phyloP scores from a whole-genome alignment of 2,888 invertebrate species.

The Ichneumoninae sp. region DNA sequence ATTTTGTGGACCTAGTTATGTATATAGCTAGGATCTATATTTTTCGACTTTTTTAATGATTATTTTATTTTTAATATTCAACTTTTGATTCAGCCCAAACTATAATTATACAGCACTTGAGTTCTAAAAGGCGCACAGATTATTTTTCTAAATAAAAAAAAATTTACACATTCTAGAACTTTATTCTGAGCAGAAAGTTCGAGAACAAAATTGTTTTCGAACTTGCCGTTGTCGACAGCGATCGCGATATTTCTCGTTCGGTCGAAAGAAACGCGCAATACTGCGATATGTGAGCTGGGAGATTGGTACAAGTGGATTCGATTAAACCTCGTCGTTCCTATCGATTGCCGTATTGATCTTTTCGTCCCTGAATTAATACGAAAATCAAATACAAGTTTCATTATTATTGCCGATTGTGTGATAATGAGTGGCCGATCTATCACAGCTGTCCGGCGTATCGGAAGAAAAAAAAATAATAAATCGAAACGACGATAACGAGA shows the following conservation, averaged over 20 bases:
- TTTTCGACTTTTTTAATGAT: no score
- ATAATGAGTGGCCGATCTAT: slow-evolving; percentile 14
- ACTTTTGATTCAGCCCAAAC: background rate
- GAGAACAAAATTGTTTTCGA: slow-evolving; percentile 2
- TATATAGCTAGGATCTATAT: no score
- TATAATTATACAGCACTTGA: background rate
- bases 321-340: slow-evolving; percentile 69
- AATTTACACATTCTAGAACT: background rate
- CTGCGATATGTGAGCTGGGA: slow-evolving; percentile 49
- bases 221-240: slow-evolving; percentile 28
- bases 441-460: background rate
- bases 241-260: slow-evolving; percentile 26
- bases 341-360: slow-evolving; percentile 70
- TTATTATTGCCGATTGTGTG: background rate
- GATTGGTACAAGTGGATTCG: slow-evolving; percentile 73
- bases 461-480: background rate
- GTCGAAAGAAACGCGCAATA: slow-evolving; percentile 40
- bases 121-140: background rate
- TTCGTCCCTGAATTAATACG: slow-evolving; percentile 55
- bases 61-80: background rate
- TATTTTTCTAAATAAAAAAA: no score
- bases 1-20: no score
- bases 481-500: background rate
- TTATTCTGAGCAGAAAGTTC: background rate
- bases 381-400: slow-evolving; percentile 41